Conservation (phyloP, 2,888 invertebrate genomes). For the Noctua janthe region DNA sequence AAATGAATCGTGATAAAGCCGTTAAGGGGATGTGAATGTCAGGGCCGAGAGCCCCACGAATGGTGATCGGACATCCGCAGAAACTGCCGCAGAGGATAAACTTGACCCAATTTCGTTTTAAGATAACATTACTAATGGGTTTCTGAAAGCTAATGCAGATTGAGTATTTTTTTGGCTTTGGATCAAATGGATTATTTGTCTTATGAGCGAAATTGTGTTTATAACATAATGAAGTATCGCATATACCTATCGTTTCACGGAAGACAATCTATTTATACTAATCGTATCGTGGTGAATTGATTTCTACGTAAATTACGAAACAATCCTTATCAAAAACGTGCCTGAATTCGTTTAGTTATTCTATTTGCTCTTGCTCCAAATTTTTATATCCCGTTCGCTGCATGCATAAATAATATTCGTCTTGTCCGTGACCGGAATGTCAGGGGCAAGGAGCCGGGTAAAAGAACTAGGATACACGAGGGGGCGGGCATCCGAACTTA, state of each 20-base stretch:
- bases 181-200: slow-evolving; percentile 44
- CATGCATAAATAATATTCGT: slow-evolving; percentile 58
- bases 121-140: slow-evolving; percentile 53
- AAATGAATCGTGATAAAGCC: slow-evolving; percentile 22
- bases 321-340: slow-evolving; percentile 21
- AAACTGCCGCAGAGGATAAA: slow-evolving; percentile 52
- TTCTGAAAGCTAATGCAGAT: slow-evolving; percentile 48
- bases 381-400: slow-evolving; percentile 44
- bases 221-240: neutral
- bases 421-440: slow-evolving; percentile 61
- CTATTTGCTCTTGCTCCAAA: slow-evolving; percentile 51
- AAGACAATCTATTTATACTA: neutral
- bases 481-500: slow-evolving; percentile 28
- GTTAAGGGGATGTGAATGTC: slow-evolving; percentile 40
- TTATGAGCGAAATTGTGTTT: neutral
- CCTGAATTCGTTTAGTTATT: slow-evolving; percentile 31
- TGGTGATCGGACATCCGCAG: slow-evolving; percentile 23
- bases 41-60: slow-evolving; percentile 28
- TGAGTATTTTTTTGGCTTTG: slow-evolving; percentile 46
- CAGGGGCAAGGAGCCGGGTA: slow-evolving; percentile 54
- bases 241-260: neutral
- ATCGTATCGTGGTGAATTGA: neutral
- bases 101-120: slow-evolving; percentile 64
- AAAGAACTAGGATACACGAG: slow-evolving; percentile 42
- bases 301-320: slow-evolving; percentile 9